A percentile compares a stretch with the other conserved stretches of the same genome.
These are phyloP conservation scores for Cotesia typhae DNA, from an alignment of 1,140 invertebrate genomes.

Conservation along the genomic window DNA sequence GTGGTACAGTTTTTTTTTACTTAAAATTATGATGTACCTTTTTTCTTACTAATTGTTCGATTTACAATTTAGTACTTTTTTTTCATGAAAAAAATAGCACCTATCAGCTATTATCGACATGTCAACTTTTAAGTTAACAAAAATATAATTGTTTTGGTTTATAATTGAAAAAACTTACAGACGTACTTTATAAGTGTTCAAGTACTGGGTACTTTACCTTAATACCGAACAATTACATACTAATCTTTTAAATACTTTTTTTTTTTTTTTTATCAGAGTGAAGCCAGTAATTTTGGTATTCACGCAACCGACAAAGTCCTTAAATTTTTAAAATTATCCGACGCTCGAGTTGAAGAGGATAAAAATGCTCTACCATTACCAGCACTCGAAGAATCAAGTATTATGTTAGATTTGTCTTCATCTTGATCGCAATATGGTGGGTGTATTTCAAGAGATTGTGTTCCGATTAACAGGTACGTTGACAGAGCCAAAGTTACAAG, in stretches of 20 bases:
- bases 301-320: constrained; percentile 65
- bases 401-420: constrained; percentile 54
- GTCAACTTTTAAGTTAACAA: too few relatives aligned
- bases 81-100: too few relatives aligned
- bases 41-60: too few relatives aligned
- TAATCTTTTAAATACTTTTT: constrained; percentile 8
- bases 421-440: constrained; percentile 59
- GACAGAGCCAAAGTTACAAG: background rate
- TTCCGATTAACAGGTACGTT: background rate
- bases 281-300: constrained; percentile 63
- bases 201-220: background rate
- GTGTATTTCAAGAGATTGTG: constrained; percentile 18
- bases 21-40: too few relatives aligned
- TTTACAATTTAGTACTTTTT: too few relatives aligned
- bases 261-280: constrained; percentile 54
- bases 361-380: constrained; percentile 54
- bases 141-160: too few relatives aligned
- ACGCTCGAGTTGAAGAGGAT: constrained; percentile 58
- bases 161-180: too few relatives aligned
- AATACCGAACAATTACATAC: too few relatives aligned
- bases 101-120: too few relatives aligned
- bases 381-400: constrained; percentile 59
- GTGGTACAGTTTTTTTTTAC: too few relatives aligned
- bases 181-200: too few relatives aligned
- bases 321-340: constrained; percentile 64